phyloP scores from a whole-genome alignment of 2,888 invertebrate genomes.

The Poecilus cupreus region DNA sequence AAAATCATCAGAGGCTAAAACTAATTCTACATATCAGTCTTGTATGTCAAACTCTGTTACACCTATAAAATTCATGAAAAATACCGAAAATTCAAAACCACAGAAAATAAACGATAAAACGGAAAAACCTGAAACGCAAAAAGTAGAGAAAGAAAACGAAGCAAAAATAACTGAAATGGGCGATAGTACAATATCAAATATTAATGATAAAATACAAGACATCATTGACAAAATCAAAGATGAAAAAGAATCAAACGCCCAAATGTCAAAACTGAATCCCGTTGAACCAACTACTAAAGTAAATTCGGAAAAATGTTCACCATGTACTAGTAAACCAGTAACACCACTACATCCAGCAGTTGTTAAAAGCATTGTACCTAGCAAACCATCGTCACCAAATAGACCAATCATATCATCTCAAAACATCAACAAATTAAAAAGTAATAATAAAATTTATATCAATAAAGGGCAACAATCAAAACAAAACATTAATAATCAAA shows the following conservation, averaged over 20 bases:
- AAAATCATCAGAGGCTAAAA: not conserved
- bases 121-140: not conserved
- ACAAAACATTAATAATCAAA: slow-evolving; percentile 8
- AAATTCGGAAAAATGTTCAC: not conserved
- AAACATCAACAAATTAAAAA: too few relatives aligned
- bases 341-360: not conserved
- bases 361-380: not conserved
- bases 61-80: slow-evolving; percentile 24
- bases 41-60: too few relatives aligned
- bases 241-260: not conserved
- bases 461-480: not conserved
- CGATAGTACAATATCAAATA: not conserved
- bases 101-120: not conserved
- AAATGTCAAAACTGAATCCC: too few relatives aligned
- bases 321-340: not conserved
- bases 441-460: not conserved
- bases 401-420: too few relatives aligned
- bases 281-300: not conserved
- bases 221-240: slow-evolving; percentile 5
- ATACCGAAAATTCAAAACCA: not conserved
- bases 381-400: not conserved
- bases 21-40: not conserved
- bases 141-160: not conserved
- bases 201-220: slow-evolving; percentile 19
- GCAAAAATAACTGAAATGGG: not conserved